These are phyloP conservation scores for Papilio glaucus DNA, from an alignment of 1,140 invertebrate species.

Conservation along the genomic window DNA sequence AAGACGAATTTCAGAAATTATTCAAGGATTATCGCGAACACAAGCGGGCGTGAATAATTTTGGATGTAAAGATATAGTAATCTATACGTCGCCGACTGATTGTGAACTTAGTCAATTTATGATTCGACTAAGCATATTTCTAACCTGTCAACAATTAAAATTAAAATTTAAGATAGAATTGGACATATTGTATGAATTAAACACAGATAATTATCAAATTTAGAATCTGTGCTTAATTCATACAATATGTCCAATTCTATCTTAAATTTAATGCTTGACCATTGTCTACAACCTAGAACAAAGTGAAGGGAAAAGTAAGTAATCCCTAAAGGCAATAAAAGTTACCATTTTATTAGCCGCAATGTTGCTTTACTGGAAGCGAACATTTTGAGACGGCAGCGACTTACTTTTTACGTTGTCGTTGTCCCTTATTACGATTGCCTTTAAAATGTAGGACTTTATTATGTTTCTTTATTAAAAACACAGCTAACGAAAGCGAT, in stretches of 20 bases:
- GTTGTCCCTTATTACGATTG: conserved; percentile 6
- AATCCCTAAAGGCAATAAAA: conserved; percentile 15
- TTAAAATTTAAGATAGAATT: background rate
- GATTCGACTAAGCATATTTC: too few species aligned
- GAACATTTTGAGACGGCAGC: conserved; percentile 20
- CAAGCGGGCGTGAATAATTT: background rate
- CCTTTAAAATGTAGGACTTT: conserved; percentile 8
- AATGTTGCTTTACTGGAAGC: conserved; percentile 21
- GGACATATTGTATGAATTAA: too few species aligned
- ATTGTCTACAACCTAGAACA: background rate
- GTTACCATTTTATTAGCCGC: conserved; percentile 16
- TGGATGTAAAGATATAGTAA: too few species aligned
- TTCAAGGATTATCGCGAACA: background rate
- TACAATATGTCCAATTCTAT: background rate
- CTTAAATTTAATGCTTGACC: background rate
- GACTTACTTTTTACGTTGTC: conserved; percentile 1
- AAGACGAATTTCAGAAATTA: background rate
- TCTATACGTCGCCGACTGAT: too few species aligned
- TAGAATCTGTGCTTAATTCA: too few species aligned
- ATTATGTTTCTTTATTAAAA: background rate
- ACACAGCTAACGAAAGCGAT: background rate
- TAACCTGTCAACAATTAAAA: too few species aligned
- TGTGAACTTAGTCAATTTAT: too few species aligned
- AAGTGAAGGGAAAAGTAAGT: conserved; percentile 9
- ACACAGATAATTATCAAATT: too few species aligned